These are phyloP conservation scores for Dendrocincla tyrannina DNA, from an alignment of 2,797 vertebrate species.

Conservation along the genomic window DNA sequence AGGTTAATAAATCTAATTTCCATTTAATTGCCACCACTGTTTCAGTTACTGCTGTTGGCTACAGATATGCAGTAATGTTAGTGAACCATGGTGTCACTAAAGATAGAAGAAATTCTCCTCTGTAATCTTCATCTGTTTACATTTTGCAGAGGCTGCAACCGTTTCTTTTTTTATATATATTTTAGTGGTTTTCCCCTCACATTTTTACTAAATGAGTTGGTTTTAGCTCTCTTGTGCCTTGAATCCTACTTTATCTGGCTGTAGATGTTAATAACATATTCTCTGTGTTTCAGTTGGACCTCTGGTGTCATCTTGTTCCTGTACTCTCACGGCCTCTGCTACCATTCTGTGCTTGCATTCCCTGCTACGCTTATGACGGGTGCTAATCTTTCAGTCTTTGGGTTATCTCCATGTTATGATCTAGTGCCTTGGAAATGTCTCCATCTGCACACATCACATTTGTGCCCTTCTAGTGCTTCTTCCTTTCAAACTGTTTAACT, in stretches of 20 bases:
- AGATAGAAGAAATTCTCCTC: not conserved
- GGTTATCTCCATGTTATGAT: not conserved
- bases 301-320: not conserved
- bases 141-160: not conserved
- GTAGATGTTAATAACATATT: not conserved
- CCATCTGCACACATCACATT: not conserved
- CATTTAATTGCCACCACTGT: not conserved
- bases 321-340: not conserved
- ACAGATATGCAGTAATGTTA: accelerated
- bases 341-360: not conserved
- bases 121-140: not conserved
- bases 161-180: not conserved
- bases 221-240: not conserved
- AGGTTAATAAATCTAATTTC: not conserved
- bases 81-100: not conserved
- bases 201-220: not conserved
- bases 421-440: not conserved
- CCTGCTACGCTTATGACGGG: not conserved
- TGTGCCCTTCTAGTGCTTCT: not conserved
- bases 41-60: not conserved
- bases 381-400: not conserved
- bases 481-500: not conserved
- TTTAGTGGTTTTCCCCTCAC: not conserved
- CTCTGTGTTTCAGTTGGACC: not conserved
- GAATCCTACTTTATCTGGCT: not conserved